Percentiles rank a stretch among this genome's conserved stretches.
These are phyloP conservation scores for Oriolus oriolus DNA, from an alignment of 2,113 vertebrate genomes.

Conservation along the genomic window DNA sequence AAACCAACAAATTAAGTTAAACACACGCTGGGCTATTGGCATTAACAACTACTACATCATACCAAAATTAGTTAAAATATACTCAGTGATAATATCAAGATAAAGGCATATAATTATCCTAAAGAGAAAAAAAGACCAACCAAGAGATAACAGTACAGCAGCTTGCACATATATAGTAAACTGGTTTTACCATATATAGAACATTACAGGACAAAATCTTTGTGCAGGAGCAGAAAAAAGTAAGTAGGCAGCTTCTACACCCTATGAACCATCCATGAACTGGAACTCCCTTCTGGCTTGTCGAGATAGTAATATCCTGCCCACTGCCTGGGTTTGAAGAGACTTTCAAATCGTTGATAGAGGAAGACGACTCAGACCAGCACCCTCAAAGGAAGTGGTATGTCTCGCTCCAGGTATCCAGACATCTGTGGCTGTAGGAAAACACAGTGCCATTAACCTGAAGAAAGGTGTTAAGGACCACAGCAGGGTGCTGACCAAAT, in stretches of 20 bases:
- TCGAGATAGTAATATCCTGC: background rate
- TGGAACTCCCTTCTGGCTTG: background rate
- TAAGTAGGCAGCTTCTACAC: background rate
- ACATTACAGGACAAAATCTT: background rate
- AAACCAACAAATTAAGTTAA: conserved; percentile 1
- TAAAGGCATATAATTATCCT: background rate
- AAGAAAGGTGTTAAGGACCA: background rate
- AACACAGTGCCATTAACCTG: fast-evolving
- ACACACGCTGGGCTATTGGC: background rate
- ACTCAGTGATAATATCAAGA: background rate
- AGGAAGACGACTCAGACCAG: background rate
- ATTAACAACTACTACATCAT: background rate
- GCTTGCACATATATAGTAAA: background rate
- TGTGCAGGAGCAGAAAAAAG: background rate
- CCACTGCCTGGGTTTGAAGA: background rate
- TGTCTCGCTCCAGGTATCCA: background rate
- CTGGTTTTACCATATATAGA: background rate
- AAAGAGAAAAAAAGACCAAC: background rate
- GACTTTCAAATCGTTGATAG: background rate
- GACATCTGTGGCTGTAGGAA: background rate
- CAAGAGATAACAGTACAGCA: background rate
- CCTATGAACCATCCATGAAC: background rate
- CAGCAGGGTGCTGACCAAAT: background rate
- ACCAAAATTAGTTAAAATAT: background rate
- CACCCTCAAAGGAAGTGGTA: background rate